Base-by-base conservation (phyloP, 2,888 invertebrate genomes). In the Diplazon laetatorius region DNA sequence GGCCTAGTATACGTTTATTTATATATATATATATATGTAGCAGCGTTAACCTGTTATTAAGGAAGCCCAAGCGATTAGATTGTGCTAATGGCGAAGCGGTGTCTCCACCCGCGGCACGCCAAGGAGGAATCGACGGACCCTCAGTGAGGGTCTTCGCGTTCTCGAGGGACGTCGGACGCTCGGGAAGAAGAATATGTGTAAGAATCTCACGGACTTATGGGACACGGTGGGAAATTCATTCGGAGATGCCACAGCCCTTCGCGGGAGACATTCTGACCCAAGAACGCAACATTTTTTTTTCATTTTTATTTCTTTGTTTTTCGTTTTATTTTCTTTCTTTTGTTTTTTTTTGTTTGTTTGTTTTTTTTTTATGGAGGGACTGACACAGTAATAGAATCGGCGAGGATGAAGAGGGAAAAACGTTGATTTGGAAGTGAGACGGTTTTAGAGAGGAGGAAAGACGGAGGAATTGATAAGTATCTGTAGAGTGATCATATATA, bases 61-160 rank as follows among this genome's bases (percentile, higher is more conserved):
- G 87, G 87, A 86, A 86, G 83, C 85, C 86, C 85, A 79, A 81
- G 79, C 87, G 89, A 89, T 89, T 89, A 89, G 89, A 89, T 89
- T 89, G 89, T 86, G 85, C 87, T 89, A 89, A 89, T 89, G 89
- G 89, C 88, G 87, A 88, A 88, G 87, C 86, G 85, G 85, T 89
- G 89, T 89, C 89, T 87, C 76, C 59, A 48, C 42, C 71, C 57
- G 59, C 4, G 22, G 25, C 16, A 14, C 22, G 2, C 35, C n/a
- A n/a, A n/a, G n/a, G 50, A 50, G 14, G 50, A 66, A 66, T 66
- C 66, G 52, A 50, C 50, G 52, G 39, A 3, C 4, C 59, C 59
- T 37, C 59, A 37, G 59, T 37, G 59, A 18, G 59, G 59, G 55
- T 69, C 60, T 62, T 60, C 44, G 30, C 39, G 37, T 69, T n/a